phyloP scores from a whole-genome alignment of 2,888 invertebrate genomes.

The Cylindroiulus punctatus region DNA sequence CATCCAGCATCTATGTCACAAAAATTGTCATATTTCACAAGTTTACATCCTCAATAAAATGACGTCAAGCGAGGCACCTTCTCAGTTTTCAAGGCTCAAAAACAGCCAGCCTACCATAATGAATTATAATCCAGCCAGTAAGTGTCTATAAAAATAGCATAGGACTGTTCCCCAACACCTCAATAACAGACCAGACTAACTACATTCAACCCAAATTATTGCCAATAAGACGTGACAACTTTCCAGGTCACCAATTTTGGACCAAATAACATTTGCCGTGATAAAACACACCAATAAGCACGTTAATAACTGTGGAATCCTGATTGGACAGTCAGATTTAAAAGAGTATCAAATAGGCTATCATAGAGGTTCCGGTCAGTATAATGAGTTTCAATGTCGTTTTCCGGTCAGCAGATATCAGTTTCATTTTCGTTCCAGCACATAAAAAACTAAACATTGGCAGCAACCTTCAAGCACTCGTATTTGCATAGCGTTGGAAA shows the following conservation, averaged over 20 bases:
- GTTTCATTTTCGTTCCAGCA: background rate
- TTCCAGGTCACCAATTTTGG: background rate
- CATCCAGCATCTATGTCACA: conserved; percentile 7
- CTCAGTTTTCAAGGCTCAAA: background rate
- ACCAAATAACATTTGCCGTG: background rate
- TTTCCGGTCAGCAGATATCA: background rate
- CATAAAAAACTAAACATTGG: background rate
- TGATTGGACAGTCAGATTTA: background rate
- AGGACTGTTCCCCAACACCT: background rate
- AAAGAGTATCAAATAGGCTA: too few species aligned
- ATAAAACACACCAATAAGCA: background rate
- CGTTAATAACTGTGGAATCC: background rate
- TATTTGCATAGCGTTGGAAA: background rate
- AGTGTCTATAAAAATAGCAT: background rate
- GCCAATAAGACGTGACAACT: background rate
- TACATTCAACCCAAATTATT: background rate
- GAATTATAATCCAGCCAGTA: background rate
- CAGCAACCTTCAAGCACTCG: background rate
- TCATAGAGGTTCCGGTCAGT: too few species aligned
- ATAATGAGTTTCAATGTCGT: too few species aligned
- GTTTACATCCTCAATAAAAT: conserved; percentile 22
- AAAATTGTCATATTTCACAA: conserved; percentile 23
- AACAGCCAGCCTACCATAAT: background rate
- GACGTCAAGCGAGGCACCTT: conserved; percentile 19
- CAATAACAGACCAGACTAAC: background rate